These are phyloP conservation scores for Bubo scandiacus DNA, from an alignment of 2,113 vertebrate genomes.

Conservation along the genomic window DNA sequence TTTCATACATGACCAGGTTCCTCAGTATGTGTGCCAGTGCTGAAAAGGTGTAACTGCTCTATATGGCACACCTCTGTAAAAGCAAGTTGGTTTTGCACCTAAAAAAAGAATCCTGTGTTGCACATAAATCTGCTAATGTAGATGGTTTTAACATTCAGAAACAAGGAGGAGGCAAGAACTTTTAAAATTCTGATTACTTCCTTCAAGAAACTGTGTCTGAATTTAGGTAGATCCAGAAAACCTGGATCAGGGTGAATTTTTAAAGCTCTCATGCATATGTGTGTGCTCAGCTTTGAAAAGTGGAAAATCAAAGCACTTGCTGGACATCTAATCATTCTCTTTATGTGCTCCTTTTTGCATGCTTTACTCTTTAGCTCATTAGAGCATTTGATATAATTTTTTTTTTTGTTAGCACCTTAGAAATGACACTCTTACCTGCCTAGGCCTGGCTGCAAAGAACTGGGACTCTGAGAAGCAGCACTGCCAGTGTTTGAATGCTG, in stretches of 20 bases:
- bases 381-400: neutral
- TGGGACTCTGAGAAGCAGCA: neutral
- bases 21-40: neutral
- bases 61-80: neutral
- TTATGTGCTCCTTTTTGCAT: neutral
- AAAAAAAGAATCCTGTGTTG: neutral
- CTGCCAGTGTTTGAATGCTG: neutral
- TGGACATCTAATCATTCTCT: neutral
- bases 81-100: neutral
- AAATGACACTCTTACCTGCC: neutral
- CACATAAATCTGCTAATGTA: neutral
- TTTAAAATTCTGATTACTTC: neutral
- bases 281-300: neutral
- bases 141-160: neutral
- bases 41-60: neutral
- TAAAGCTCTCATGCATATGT: neutral
- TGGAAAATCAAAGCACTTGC: neutral
- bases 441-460: neutral
- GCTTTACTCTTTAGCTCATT: neutral
- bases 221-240: neutral
- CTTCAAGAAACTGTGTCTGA: neutral
- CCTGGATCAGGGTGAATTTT: neutral
- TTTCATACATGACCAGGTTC: neutral
- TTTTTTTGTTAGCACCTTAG: neutral
- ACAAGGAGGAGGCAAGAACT: neutral